phyloP scores from a whole-genome alignment of 2,113 vertebrate species.

The Hypocryptadius cinnamomeus region DNA sequence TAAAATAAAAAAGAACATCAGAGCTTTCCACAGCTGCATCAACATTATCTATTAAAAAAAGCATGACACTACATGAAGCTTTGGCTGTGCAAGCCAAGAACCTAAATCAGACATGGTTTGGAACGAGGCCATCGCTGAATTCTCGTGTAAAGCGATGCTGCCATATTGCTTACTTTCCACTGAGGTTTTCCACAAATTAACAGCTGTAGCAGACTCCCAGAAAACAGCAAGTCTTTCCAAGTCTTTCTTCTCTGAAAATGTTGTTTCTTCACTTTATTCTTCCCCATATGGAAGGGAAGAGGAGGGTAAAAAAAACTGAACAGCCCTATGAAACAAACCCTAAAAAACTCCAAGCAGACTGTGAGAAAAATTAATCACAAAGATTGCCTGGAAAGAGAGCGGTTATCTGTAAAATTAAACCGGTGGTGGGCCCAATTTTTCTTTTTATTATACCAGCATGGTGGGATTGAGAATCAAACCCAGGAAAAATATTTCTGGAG shows the following conservation, averaged over 20 bases:
- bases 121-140: slow-evolving; percentile 52
- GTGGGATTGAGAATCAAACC: slow-evolving; percentile 30
- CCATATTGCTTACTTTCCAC: slow-evolving; percentile 67
- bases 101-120: slow-evolving; percentile 52
- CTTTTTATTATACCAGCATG: slow-evolving; percentile 29
- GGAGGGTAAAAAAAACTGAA: not conserved
- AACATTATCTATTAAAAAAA: slow-evolving; percentile 56
- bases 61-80: slow-evolving; percentile 45
- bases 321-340: not conserved
- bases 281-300: slow-evolving; percentile 45
- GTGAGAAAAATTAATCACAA: slow-evolving; percentile 28
- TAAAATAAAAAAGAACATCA: slow-evolving; percentile 49
- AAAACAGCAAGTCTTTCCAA: slow-evolving; percentile 56
- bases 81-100: slow-evolving; percentile 25
- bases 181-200: slow-evolving; percentile 68
- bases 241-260: slow-evolving; percentile 66
- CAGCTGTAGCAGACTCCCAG: slow-evolving; percentile 67
- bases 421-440: slow-evolving; percentile 13
- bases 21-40: slow-evolving; percentile 65
- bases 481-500: slow-evolving; percentile 43
- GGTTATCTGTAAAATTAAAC: slow-evolving; percentile 47
- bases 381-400: slow-evolving; percentile 15
- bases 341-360: not conserved
- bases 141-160: slow-evolving; percentile 45
- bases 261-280: slow-evolving; percentile 43